These are phyloP conservation scores for Cetoscarus ocellatus DNA, from an alignment of 2,797 vertebrate species.

Conservation along the genomic window DNA sequence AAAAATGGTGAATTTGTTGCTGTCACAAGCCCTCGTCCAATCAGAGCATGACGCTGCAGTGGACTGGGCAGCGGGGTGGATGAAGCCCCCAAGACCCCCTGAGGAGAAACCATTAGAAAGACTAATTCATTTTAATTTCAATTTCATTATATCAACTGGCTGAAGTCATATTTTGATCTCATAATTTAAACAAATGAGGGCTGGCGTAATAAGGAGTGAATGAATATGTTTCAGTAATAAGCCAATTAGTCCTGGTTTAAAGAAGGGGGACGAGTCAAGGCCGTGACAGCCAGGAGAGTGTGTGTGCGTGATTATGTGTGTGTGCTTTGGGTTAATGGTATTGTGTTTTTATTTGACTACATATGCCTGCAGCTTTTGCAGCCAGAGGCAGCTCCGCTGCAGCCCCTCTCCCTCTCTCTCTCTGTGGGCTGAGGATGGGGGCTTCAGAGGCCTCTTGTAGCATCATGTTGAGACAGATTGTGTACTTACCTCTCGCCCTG, in stretches of 20 bases:
- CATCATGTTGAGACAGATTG: conserved; percentile 57
- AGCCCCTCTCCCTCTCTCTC: conserved; percentile 29
- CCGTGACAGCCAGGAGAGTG: conserved; percentile 52
- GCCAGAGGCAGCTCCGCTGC: conserved; percentile 49
- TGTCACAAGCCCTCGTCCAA: conserved; percentile 22
- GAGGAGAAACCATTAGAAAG: conserved; percentile 85
- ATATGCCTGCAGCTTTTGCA: conserved; percentile 48
- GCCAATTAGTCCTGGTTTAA: conserved; percentile 84
- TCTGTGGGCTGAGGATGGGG: conserved; percentile 4
- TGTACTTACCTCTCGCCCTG: conserved; percentile 93
- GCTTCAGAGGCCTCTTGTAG: conserved; percentile 64
- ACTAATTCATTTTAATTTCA: conserved; percentile 88
- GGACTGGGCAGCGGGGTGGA: conserved; percentile 66
- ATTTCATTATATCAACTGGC: conserved; percentile 87
- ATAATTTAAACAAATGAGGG: conserved; percentile 86
- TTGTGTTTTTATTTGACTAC: conserved; percentile 63
- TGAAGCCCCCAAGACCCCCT: conserved; percentile 68
- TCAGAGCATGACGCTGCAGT: conserved; percentile 34
- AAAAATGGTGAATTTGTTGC: background rate
- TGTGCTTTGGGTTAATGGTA: conserved; percentile 49
- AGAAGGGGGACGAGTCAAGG: conserved; percentile 57
- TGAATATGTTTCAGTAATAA: conserved; percentile 88
- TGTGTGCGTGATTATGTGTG: background rate
- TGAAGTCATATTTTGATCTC: conserved; percentile 88
- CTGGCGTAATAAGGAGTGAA: conserved; percentile 79